These are phyloP conservation scores for Nycticorax nycticorax DNA, from an alignment of 2,113 vertebrate genomes.

Conservation along the genomic window DNA sequence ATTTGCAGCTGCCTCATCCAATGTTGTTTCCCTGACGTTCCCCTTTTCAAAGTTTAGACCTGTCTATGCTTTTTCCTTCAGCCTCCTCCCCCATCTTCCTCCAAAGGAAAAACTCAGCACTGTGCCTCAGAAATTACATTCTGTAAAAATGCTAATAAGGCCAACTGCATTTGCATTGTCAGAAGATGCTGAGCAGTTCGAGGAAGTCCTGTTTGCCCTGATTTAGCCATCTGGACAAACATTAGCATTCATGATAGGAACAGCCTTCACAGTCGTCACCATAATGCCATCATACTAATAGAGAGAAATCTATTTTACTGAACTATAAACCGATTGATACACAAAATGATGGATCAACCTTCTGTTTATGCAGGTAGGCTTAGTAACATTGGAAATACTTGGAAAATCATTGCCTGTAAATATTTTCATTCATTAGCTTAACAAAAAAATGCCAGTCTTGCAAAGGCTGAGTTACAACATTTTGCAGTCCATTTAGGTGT, in stretches of 20 bases:
- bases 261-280: neutral
- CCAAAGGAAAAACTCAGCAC: neutral
- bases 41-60: neutral
- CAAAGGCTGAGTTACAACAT: neutral
- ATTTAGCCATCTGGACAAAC: conserved; percentile 10
- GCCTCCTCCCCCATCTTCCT: neutral
- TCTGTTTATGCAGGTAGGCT: neutral
- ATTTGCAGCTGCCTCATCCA: fast-evolving
- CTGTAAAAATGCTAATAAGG: neutral
- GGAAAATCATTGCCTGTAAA: neutral
- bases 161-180: neutral
- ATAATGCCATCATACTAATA: neutral
- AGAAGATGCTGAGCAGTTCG: neutral
- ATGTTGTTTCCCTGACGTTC: neutral
- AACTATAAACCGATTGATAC: neutral
- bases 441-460: neutral
- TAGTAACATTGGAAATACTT: neutral
- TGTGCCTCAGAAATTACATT: neutral
- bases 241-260: neutral
- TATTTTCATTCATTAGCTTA: neutral
- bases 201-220: neutral
- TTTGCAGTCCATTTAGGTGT: neutral
- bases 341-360: neutral
- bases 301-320: neutral
- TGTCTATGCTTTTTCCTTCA: neutral